phyloP scores from a whole-genome alignment of 2,888 invertebrate species.

The Phyto melanocephala region DNA sequence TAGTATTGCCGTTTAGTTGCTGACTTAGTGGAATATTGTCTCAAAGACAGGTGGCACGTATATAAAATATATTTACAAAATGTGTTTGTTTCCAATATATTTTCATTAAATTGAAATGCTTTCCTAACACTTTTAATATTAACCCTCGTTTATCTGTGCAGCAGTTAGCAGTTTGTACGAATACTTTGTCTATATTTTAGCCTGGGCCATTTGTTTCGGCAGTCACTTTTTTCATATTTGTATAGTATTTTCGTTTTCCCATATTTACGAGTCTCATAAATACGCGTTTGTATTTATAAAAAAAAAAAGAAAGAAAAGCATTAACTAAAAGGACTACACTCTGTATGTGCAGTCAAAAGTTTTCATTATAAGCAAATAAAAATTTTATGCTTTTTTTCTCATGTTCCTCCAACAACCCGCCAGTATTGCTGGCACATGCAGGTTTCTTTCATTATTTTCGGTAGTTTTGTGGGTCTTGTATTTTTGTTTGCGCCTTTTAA shows the following conservation, averaged over 20 bases:
- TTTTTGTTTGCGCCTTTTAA: constrained; percentile 3
- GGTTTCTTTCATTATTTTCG: constrained; percentile 31
- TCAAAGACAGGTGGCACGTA: too few species aligned
- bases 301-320: background rate
- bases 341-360: constrained; percentile 3
- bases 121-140: too few species aligned
- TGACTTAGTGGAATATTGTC: too few species aligned
- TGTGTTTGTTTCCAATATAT: too few species aligned
- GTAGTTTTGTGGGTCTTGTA: constrained; percentile 9
- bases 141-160: constrained; percentile 13
- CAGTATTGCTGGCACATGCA: constrained; percentile 43
- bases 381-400: constrained; percentile 5
- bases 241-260: constrained; percentile 30
- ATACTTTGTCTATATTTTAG: constrained; percentile 41
- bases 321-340: background rate
- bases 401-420: background rate
- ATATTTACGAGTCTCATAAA: constrained; percentile 57
- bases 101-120: too few species aligned
- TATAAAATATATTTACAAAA: too few species aligned
- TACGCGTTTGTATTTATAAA: constrained; percentile 8
- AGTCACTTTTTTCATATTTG: background rate
- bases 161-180: background rate
- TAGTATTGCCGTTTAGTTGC: too few species aligned
- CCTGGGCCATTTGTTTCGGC: constrained; percentile 46
- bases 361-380: constrained; percentile 42